Conservation (phyloP, 2,113 vertebrate species). For the Ciconia stormi region DNA sequence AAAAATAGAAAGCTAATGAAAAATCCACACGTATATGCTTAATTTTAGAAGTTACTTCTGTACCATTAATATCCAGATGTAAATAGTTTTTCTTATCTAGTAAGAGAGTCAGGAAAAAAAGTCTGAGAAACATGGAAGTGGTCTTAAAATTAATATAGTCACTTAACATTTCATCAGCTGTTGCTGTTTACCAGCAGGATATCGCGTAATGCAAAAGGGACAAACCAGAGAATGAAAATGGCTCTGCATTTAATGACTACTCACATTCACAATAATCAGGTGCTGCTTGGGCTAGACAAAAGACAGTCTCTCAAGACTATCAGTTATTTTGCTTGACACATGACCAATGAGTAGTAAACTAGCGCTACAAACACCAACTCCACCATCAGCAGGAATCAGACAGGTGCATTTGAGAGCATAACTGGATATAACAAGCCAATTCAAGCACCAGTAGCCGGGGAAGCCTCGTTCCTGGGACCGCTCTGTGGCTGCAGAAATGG, state of each 20-base stretch:
- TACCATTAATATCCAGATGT: neutral
- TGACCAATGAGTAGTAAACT: accelerated
- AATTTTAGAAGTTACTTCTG: neutral
- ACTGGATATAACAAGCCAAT: neutral
- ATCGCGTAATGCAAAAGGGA: neutral
- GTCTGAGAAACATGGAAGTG: neutral
- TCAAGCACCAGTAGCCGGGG: neutral
- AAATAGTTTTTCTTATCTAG: neutral
- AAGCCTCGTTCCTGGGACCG: accelerated
- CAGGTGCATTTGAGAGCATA: neutral
- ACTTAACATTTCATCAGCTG: neutral
- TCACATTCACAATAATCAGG: neutral
- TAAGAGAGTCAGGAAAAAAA: neutral
- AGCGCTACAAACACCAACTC: neutral
- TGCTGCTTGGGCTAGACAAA: neutral
- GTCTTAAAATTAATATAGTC: neutral
- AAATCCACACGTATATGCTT: neutral
- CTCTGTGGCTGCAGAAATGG: neutral
- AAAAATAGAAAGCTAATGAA: neutral
- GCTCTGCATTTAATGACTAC: neutral
- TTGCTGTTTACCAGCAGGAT: neutral
- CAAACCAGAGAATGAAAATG: neutral
- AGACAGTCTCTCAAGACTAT: neutral
- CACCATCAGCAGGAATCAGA: neutral
- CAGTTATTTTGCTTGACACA: neutral